Conservation (phyloP, 2,888 invertebrate genomes). For the Catocala sponsa region DNA sequence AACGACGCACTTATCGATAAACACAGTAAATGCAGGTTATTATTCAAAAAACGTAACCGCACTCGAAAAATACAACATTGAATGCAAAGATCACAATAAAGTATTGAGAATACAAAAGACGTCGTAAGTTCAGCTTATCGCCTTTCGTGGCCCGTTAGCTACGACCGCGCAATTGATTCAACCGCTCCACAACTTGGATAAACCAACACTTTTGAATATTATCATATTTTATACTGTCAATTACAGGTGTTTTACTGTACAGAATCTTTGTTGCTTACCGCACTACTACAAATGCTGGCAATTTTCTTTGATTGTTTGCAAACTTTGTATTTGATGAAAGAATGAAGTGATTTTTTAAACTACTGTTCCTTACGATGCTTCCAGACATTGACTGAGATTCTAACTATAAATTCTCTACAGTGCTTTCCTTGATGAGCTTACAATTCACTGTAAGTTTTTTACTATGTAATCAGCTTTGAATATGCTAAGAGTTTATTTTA, state of each 20-base stretch:
- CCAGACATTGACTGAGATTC: background rate
- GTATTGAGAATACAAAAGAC: constrained; percentile 78
- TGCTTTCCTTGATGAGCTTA: constrained; percentile 6
- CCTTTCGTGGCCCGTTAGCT: constrained; percentile 78
- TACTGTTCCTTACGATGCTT: background rate
- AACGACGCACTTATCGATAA: constrained; percentile 6
- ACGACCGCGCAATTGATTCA: constrained; percentile 81
- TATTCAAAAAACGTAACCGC: constrained; percentile 10
- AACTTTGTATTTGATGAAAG: constrained; percentile 39
- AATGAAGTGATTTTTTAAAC: constrained; percentile 32
- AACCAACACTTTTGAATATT: constrained; percentile 72
- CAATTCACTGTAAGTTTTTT: background rate
- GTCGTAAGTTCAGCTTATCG: constrained; percentile 83
- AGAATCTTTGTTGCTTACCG: constrained; percentile 17
- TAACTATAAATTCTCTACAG: constrained; percentile 2
- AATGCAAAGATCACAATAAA: constrained; percentile 69
- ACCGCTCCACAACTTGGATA: constrained; percentile 68
- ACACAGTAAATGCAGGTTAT: constrained; percentile 4
- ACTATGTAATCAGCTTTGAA: background rate
- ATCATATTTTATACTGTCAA: constrained; percentile 77
- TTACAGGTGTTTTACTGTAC: constrained; percentile 57
- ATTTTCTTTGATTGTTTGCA: constrained; percentile 42
- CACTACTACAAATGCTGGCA: constrained; percentile 40
- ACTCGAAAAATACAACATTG: constrained; percentile 18
- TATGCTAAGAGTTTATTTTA: background rate